These are phyloP conservation scores for Triplophysa rosa DNA, from an alignment of 2,113 vertebrate species.

Conservation along the genomic window DNA sequence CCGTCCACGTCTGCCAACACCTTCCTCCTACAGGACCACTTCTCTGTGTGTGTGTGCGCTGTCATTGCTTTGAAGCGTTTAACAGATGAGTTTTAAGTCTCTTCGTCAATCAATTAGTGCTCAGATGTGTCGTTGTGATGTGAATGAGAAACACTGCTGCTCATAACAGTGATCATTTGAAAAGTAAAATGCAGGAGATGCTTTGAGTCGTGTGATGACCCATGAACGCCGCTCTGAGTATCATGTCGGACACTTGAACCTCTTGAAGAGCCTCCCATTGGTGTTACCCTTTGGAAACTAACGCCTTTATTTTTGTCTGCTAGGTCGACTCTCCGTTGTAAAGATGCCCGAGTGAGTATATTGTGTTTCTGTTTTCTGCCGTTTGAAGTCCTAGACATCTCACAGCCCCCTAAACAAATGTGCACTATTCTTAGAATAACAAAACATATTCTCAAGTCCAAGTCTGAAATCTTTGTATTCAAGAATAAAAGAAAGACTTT, in stretches of 20 bases:
- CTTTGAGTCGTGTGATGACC: background rate
- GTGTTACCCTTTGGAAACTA: constrained; percentile 52
- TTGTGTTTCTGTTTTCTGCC: constrained; percentile 54
- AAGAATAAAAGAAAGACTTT: background rate
- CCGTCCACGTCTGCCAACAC: constrained; percentile 62
- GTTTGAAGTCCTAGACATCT: constrained; percentile 35
- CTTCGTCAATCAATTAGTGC: background rate
- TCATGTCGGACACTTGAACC: constrained; percentile 48
- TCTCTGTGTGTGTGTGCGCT: constrained; percentile 30
- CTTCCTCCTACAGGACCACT: constrained; percentile 45
- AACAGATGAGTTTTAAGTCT: constrained; percentile 7
- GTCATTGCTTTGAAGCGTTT: constrained; percentile 40
- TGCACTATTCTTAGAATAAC: constrained; percentile 48
- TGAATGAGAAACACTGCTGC: background rate
- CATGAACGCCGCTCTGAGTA: constrained; percentile 17
- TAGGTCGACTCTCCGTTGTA: constrained; percentile 61
- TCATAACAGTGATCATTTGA: background rate
- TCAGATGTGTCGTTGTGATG: background rate
- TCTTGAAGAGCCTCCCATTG: constrained; percentile 45
- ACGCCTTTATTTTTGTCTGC: constrained; percentile 71
- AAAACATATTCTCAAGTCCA: background rate
- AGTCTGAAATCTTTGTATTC: background rate
- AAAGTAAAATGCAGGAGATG: background rate
- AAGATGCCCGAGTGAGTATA: constrained; percentile 77
- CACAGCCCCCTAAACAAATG: constrained; percentile 1